These are phyloP conservation scores for Muscidifurax raptorellus DNA, from an alignment of 1,140 invertebrate species.

Conservation along the genomic window DNA sequence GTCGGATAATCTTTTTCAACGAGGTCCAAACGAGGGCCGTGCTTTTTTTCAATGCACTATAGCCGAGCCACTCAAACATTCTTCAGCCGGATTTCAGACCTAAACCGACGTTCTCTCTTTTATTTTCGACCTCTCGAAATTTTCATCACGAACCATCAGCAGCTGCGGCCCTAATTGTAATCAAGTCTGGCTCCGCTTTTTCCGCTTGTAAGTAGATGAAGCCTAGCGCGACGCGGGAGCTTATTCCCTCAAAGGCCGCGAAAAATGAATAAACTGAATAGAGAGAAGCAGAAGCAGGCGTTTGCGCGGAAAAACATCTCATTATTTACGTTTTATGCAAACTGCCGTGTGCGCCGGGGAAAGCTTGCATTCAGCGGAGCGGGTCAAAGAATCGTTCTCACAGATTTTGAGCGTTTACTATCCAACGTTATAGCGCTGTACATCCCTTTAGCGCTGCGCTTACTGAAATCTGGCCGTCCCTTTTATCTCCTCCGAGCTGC, in stretches of 20 bases:
- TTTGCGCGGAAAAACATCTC: constrained; percentile 41
- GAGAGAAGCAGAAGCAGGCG: not conserved
- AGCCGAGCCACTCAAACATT: not conserved
- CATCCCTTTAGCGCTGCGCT: not conserved
- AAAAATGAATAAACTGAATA: constrained; percentile 7
- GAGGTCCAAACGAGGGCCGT: not conserved
- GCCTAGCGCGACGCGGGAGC: too few relatives aligned
- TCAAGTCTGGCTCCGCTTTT: not conserved
- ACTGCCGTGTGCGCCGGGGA: constrained; percentile 23
- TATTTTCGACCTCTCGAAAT: not conserved
- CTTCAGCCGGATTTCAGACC: not conserved
- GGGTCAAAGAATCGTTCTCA: constrained; percentile 39
- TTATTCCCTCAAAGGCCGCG: not conserved
- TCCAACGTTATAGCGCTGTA: constrained; percentile 18
- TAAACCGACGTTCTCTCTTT: not conserved
- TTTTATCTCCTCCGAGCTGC: not conserved
- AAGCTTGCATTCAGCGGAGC: constrained; percentile 12
- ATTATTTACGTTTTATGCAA: constrained; percentile 46
- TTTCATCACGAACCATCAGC: not conserved
- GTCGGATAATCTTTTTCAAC: not conserved
- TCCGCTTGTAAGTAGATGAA: not conserved
- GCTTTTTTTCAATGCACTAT: too few relatives aligned
- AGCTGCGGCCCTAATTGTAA: constrained; percentile 22
- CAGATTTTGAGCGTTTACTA: constrained; percentile 35
- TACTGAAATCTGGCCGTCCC: not conserved